These are phyloP conservation scores for Trissonchulus latispiculum DNA, from an alignment of 2,888 invertebrate genomes.

Conservation along the genomic window DNA sequence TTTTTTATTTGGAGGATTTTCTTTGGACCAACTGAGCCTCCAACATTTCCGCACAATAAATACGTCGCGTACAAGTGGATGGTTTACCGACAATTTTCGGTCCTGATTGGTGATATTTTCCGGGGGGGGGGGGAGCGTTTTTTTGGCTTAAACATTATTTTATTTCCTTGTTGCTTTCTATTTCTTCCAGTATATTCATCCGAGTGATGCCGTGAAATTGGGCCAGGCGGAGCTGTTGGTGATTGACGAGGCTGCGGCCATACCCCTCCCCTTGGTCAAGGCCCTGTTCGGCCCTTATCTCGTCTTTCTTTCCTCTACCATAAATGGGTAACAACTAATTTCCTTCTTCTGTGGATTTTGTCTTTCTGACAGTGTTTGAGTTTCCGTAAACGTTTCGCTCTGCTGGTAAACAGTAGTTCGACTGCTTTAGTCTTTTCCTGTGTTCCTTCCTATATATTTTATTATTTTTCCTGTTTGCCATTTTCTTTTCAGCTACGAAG, in stretches of 20 bases:
- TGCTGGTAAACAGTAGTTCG: too few species aligned
- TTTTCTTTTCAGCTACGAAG: conserved; percentile 62
- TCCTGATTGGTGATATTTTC: too few species aligned
- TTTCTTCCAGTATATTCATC: conserved; percentile 72
- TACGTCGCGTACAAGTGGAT: too few species aligned
- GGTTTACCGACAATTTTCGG: neutral
- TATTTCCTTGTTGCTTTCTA: neutral
- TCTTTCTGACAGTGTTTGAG: too few species aligned
- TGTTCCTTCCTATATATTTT: too few species aligned
- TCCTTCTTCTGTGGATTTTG: too few species aligned
- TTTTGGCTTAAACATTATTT: neutral
- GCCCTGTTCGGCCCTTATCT: conserved; percentile 78
- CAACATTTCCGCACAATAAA: too few species aligned
- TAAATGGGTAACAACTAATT: conserved; percentile 66
- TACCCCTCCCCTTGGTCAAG: conserved; percentile 83
- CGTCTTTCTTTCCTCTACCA: conserved; percentile 88
- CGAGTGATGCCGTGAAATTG: conserved; percentile 73
- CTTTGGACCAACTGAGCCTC: too few species aligned
- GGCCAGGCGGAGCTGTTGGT: conserved; percentile 86
- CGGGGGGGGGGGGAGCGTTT: too few species aligned
- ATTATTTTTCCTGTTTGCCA: conserved; percentile 5
- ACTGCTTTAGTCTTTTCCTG: too few species aligned
- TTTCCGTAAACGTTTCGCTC: too few species aligned
- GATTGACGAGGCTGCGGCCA: conserved; percentile 98
- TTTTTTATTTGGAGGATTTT: too few species aligned